Evolutionary conservation across 35 echinoderm and acorn worm species (phyloP).

Genomic region (Eucidaris tribuloides): DNA sequence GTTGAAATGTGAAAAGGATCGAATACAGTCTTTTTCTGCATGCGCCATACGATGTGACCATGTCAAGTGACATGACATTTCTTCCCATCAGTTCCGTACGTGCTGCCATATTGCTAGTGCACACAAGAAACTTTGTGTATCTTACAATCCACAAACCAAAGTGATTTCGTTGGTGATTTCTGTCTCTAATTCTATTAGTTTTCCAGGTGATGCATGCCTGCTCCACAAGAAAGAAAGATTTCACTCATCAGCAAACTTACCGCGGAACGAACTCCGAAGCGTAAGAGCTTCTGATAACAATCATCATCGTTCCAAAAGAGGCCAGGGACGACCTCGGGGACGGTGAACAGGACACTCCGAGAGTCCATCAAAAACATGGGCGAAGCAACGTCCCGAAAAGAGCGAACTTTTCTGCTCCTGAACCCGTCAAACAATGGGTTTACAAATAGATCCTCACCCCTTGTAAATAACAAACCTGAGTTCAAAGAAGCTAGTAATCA

Average conservation of each 20-base stretch:
- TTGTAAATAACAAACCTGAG: constrained; percentile 91
- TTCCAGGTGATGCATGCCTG: constrained; percentile 76
- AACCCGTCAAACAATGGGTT: constrained; percentile 97
- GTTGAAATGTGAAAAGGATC: too few relatives aligned
- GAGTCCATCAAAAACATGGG: constrained; percentile 60
- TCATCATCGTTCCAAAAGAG: constrained; percentile 77
- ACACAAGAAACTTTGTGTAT: constrained; percentile 12
- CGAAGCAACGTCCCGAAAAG: constrained; percentile 90
- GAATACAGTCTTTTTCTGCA: neutral
- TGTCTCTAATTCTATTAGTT: constrained; percentile 22
- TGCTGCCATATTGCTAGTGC: constrained; percentile 44
- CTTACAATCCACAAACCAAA: too few relatives aligned
- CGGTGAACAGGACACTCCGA: constrained; percentile 35
- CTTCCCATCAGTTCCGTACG: constrained; percentile 41
- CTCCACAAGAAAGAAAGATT: constrained; percentile 79
- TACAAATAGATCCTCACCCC: constrained; percentile 87
- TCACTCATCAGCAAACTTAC: constrained; percentile 63
- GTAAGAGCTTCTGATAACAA: constrained; percentile 89
- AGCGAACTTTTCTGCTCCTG: constrained; percentile 96
- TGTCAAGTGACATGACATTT: constrained; percentile 45
- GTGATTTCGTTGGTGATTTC: constrained; percentile 22
- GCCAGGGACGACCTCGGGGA: constrained; percentile 63
- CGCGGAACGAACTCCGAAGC: constrained; percentile 73
- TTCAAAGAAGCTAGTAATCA: constrained; percentile 96
- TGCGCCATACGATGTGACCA: constrained; percentile 8